Base-by-base conservation (phyloP, 23 tunicate species). In the Aplidium turbinatum region DNA sequence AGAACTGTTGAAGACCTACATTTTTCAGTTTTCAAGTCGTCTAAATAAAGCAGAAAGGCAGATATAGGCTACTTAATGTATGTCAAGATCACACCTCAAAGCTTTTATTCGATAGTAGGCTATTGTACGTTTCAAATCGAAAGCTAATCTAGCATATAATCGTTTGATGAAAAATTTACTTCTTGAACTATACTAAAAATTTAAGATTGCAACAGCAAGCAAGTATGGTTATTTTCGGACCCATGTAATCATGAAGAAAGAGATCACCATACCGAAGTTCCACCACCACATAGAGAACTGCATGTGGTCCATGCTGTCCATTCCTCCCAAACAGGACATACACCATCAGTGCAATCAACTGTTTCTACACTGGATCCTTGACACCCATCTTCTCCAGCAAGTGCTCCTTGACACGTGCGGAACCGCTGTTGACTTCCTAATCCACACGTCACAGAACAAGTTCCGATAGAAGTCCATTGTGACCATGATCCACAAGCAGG, bases 251-350 rank as follows among this genome's bases (percentile, higher is more conserved):
- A 69, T 19, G 42, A 16, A 16, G 0, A 62, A 35, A n/a, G n/a
- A n/a, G n/a, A n/a, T n/a, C n/a, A n/a, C n/a, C n/a, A n/a, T 79
- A 87, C 94, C 80, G 63, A 47, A 56, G 64, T 26, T 56, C 96
- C 96, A 33, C 87, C 83, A 38, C 58, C 87, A 69, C 96, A 88
- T 6, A 66, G 45, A 11, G 78, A 79, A 31, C 66, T 53, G 57
- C 96, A 88, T 0, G 52, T 35, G 7, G 68, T 22, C 94, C 94
- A 87, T 16, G 52, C 5, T 34, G 76, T 40, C 94, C 94, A 87
- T 23, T 34, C 33, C 13, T 38, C 52, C 94, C 94, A 87, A 16
- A 28, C 42, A 6, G 94, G 94, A 73, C 94, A 87, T 11, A 50
- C 22, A 4, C 65, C 62, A 28, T 30, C 60, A 35, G 38, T 31